Evolutionary conservation across 2,797 vertebrate species (phyloP).

Genomic region (Passerculus sandwichensis): DNA sequence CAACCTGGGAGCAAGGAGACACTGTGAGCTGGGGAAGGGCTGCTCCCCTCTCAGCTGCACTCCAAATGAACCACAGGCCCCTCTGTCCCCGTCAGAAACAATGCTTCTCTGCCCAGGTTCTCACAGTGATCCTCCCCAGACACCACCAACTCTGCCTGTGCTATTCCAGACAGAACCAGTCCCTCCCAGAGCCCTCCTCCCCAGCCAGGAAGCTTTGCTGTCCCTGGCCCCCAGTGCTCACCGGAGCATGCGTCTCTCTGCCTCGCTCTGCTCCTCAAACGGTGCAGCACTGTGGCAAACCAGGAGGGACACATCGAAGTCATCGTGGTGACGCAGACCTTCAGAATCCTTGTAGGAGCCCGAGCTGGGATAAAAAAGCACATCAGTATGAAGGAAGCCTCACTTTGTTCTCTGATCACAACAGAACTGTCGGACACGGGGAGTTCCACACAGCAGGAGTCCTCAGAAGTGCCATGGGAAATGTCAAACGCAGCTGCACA

Average conservation of each 20-base stretch:
- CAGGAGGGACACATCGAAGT: slow-evolving; percentile 95
- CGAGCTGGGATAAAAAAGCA: slow-evolving; percentile 73
- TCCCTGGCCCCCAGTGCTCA: slow-evolving; percentile 45
- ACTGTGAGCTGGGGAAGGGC: not conserved
- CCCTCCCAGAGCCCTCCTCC: not conserved
- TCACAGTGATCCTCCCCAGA: not conserved
- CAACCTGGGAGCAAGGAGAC: slow-evolving; percentile 76
- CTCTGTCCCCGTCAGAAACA: not conserved
- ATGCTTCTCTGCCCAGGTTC: not conserved
- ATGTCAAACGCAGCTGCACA: not conserved
- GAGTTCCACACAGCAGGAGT: not conserved
- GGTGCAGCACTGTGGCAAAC: slow-evolving; percentile 93
- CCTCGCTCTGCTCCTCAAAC: slow-evolving; percentile 95
- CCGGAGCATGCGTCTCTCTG: slow-evolving; percentile 91
- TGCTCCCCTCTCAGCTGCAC: not conserved
- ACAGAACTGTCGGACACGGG: not conserved
- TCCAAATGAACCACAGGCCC: not conserved
- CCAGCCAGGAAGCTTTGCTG: not conserved
- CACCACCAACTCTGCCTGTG: not conserved
- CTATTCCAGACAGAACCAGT: not conserved
- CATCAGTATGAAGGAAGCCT: not conserved
- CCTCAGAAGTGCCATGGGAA: not conserved
- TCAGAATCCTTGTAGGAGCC: slow-evolving; percentile 94
- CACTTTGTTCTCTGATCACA: not conserved
- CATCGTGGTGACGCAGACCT: slow-evolving; percentile 93